These are phyloP conservation scores for Sebastes aleutianus DNA, from an alignment of 2,797 vertebrate genomes.

Conservation along the genomic window DNA sequence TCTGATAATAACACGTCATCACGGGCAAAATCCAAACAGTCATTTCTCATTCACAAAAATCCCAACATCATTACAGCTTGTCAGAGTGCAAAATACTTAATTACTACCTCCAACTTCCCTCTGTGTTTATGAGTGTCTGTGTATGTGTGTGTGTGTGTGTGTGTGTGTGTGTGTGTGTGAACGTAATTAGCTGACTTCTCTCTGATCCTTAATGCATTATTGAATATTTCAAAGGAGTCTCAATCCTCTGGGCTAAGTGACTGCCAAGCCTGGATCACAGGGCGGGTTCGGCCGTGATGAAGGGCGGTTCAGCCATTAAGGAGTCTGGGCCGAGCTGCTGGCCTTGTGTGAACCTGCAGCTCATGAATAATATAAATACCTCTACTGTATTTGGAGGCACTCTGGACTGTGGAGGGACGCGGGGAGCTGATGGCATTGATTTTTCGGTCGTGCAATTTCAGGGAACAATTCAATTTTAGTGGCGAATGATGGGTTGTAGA, in stretches of 20 bases:
- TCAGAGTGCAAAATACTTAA: conserved; percentile 43
- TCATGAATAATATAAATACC: conserved; percentile 75
- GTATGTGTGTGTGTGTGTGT: neutral
- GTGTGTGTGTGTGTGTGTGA: conserved; percentile 5
- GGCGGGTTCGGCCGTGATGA: conserved; percentile 47
- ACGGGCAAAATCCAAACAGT: neutral
- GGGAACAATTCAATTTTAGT: conserved; percentile 50
- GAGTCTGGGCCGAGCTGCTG: conserved; percentile 52
- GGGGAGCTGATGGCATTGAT: conserved; percentile 51
- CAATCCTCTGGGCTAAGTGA: conserved; percentile 62
- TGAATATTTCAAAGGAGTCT: conserved; percentile 70
- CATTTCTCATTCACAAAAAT: conserved; percentile 20
- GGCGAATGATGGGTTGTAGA: conserved; percentile 17
- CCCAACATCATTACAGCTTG: conserved; percentile 18
- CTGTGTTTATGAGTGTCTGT: conserved; percentile 20
- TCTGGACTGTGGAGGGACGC: conserved; percentile 27
- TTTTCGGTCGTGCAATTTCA: conserved; percentile 51
- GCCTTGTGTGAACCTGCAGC: conserved; percentile 65
- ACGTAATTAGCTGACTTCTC: conserved; percentile 66
- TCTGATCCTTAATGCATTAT: conserved; percentile 72
- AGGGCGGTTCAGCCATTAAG: conserved; percentile 59
- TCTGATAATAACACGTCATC: neutral
- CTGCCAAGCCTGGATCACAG: conserved; percentile 52
- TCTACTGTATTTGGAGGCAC: conserved; percentile 75
- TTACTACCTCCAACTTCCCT: conserved; percentile 10